Conservation (phyloP, 2,888 invertebrate species). For the Dendrolimus houi region DNA sequence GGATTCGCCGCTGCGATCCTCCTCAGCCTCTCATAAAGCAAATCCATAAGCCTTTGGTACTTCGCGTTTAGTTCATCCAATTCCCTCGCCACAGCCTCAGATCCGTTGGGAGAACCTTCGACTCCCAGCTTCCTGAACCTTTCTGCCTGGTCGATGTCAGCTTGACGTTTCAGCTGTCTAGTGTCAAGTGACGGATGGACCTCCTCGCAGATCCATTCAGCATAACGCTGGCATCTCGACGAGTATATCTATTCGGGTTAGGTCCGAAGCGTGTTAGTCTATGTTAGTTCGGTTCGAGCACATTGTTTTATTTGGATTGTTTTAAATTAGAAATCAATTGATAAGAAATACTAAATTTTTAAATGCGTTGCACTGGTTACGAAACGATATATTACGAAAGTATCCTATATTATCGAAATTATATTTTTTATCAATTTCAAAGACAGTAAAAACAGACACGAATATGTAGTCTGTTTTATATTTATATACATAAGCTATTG, state of each 20-base stretch:
- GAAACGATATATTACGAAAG: too few relatives aligned
- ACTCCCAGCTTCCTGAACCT: conserved; percentile 45
- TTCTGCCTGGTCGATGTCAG: conserved; percentile 54
- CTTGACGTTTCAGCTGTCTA: conserved; percentile 56
- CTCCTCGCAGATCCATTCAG: conserved; percentile 88
- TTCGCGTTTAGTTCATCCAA: conserved; percentile 88
- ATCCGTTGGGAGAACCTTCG: conserved; percentile 65
- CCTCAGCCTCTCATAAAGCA: conserved; percentile 81
- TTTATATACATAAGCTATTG: not conserved
- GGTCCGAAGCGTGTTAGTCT: conserved; percentile 69
- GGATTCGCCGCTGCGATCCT: conserved; percentile 82
- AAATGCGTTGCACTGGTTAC: too few relatives aligned
- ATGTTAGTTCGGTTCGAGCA: conserved; percentile 51
- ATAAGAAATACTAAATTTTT: too few relatives aligned
- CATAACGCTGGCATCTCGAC: conserved; percentile 88
- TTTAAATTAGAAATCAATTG: not conserved
- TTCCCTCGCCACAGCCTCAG: conserved; percentile 85
- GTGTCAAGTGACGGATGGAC: conserved; percentile 87
- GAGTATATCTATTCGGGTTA: conserved; percentile 86
- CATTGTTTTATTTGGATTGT: conserved; percentile 24
- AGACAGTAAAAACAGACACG: too few relatives aligned
- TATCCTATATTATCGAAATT: too few relatives aligned
- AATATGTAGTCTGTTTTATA: too few relatives aligned
- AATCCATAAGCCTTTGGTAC: conserved; percentile 83
- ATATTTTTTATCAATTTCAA: too few relatives aligned